Base-by-base conservation (phyloP, 1,140 invertebrate genomes). In the Copidosoma floridanum region DNA sequence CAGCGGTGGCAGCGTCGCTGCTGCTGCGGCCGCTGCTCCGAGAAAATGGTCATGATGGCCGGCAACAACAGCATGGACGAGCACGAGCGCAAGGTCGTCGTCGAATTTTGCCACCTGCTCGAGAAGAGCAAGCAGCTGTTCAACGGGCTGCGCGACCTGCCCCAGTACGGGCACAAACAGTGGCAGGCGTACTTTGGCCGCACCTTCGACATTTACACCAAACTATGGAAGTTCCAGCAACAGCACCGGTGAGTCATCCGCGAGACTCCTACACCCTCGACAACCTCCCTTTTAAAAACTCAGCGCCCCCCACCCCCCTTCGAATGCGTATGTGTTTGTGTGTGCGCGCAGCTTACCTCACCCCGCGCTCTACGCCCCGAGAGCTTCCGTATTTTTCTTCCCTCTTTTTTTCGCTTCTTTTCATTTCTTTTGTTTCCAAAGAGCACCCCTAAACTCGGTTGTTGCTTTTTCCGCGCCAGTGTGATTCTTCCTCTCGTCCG, bases 141-240 rank as follows among this genome's bases (percentile, higher is more conserved):
- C 81, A 98, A 98, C 82, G 94, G 95, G 63, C 83, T 98, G 67
- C 88, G 94, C 76, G 95, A 98, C 82, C 82, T 98, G 66, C 95
- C 95, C 38, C 93, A 97, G 78, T 98, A 97, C 83, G 95, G 95
- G 10, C 94, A 97, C 80, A 96, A 96, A 78, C 94, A 97, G 79
- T 98, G 95, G 96, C 95, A 98, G 82, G 90, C 91, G 7, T 97
- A 98, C 81, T 99, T 98, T 83, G 94, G 93, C 8, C 85, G 94
- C 60, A 97, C 95, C 48, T 98, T 99, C 82, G 95, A 99, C 84
- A 93, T 98, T 52, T 99, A 98, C 82, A 97, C 95, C 27, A 97
- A 96, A 82, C 83, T 99, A 43, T 99, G 96, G 96, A 98, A 97
- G 79, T 99, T 95, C 80, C 96, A 99, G 79, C 95, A 98, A 77